phyloP scores from a whole-genome alignment of 2,113 vertebrate genomes.

The Macroglossus sobrinus region DNA sequence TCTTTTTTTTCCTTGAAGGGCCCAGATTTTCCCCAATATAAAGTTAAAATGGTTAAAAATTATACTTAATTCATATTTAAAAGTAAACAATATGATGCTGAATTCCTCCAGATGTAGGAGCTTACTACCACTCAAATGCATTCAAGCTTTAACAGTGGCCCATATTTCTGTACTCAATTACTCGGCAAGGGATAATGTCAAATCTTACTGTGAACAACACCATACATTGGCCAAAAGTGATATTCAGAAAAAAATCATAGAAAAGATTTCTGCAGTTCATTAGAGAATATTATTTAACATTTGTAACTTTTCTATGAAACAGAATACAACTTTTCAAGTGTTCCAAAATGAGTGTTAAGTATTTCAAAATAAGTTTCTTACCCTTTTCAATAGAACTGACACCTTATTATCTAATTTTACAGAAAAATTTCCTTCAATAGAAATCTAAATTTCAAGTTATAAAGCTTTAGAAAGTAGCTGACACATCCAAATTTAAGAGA shows the following conservation, averaged over 20 bases:
- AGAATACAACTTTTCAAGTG: not conserved
- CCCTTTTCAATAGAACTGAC: not conserved
- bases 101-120: constrained; percentile 57
- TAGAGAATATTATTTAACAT: not conserved
- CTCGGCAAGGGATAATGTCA: not conserved
- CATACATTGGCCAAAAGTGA: not conserved
- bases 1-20: constrained; percentile 57
- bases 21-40: constrained; percentile 45
- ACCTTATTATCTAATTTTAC: not conserved
- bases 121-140: constrained; percentile 41
- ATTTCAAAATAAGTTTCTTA: constrained; percentile 10
- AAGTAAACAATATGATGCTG: constrained; percentile 56
- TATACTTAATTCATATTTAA: constrained; percentile 55
- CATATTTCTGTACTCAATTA: not conserved
- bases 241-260: not conserved
- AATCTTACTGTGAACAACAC: not conserved
- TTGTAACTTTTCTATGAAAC: not conserved
- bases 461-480: not conserved
- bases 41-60: constrained; percentile 63
- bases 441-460: not conserved
- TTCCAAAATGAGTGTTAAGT: not conserved
- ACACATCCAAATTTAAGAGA: not conserved
- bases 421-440: not conserved
- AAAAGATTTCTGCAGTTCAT: not conserved
- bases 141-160: constrained; percentile 52